Percentiles rank a stretch among this genome's conserved stretches.
phyloP scores from a whole-genome alignment of 2,113 vertebrate species.

The Leptosomus discolor region DNA sequence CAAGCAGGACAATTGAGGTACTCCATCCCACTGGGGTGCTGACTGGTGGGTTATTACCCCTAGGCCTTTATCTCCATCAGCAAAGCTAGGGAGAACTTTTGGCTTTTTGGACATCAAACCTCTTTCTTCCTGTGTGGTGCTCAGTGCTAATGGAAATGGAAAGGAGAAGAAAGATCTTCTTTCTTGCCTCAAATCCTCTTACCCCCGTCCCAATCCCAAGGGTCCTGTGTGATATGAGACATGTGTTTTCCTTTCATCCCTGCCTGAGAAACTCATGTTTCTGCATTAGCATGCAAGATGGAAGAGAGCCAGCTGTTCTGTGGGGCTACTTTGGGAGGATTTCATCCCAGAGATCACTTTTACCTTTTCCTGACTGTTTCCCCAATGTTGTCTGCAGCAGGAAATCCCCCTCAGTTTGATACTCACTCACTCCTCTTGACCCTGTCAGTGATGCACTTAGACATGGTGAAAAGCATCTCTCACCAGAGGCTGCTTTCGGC shows the following conservation, averaged over 20 bases:
- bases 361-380: neutral
- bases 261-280: conserved; percentile 35
- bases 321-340: neutral
- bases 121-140: neutral
- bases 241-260: conserved; percentile 35
- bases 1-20: neutral
- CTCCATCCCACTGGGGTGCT: neutral
- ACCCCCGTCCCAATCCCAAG: neutral
- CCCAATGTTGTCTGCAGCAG: neutral
- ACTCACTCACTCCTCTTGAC: neutral
- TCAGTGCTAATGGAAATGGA: neutral
- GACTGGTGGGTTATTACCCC: neutral
- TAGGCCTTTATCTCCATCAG: neutral
- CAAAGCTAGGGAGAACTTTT: neutral
- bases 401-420: neutral
- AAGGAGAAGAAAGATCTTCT: conserved; percentile 25
- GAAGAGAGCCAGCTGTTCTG: conserved; percentile 20
- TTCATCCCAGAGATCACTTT: neutral
- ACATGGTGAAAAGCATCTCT: neutral
- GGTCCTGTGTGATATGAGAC: neutral
- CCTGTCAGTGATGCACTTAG: neutral
- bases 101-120: neutral
- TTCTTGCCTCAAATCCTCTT: conserved; percentile 12
- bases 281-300: conserved; percentile 1
- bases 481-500: neutral